A percentile compares a stretch with the other conserved stretches of the same genome.
These are phyloP conservation scores for Poeciliopsis turrubarensis DNA, from an alignment of 2,113 vertebrate genomes.

Conservation along the genomic window DNA sequence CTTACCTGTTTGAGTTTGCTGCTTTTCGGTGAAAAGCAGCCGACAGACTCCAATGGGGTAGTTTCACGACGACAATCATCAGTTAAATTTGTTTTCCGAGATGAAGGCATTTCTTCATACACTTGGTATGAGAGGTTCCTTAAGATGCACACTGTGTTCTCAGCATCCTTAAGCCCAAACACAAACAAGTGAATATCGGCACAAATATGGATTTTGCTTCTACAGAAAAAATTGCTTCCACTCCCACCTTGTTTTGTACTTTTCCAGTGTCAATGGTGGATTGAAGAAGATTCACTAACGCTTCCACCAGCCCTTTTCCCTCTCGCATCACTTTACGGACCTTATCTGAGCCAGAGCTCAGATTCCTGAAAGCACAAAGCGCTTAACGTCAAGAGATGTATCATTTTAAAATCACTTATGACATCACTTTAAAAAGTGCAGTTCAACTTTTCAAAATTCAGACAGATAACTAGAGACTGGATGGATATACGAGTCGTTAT, in stretches of 20 bases:
- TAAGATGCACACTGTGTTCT: slow-evolving; percentile 90
- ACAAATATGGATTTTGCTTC: neutral
- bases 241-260: slow-evolving; percentile 88
- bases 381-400: slow-evolving; percentile 22
- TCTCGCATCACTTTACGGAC: slow-evolving; percentile 91
- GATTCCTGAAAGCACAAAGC: slow-evolving; percentile 80
- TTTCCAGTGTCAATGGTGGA: slow-evolving; percentile 84
- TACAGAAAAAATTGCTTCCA: neutral
- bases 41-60: slow-evolving; percentile 62
- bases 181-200: slow-evolving; percentile 8
- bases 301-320: slow-evolving; percentile 85
- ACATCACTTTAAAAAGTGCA: neutral
- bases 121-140: slow-evolving; percentile 96
- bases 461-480: neutral
- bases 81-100: slow-evolving; percentile 28
- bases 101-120: slow-evolving; percentile 88
- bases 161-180: slow-evolving; percentile 83
- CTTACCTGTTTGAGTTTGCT: slow-evolving; percentile 87
- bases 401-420: neutral
- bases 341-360: slow-evolving; percentile 92
- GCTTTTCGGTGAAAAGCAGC: slow-evolving; percentile 94
- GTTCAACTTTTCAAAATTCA: neutral
- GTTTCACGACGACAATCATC: accelerated
- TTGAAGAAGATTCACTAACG: slow-evolving; percentile 87
- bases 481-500: slow-evolving; percentile 1